Evolutionary conservation across 2,888 invertebrate genomes (phyloP).

Genomic region (Limnephilus rhombicus): DNA sequence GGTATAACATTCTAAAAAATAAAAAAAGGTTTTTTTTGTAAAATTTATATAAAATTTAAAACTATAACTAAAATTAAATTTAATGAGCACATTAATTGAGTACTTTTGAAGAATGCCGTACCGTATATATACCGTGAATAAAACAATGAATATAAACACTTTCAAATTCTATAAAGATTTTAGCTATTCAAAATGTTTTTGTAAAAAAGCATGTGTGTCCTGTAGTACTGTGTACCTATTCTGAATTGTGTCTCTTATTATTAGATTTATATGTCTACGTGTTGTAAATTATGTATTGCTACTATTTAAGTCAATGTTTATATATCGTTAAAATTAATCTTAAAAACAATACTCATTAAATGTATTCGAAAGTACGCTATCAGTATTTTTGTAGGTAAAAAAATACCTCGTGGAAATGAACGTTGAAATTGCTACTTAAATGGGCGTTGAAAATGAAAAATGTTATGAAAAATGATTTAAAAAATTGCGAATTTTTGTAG

Average conservation of each 20-base stretch:
- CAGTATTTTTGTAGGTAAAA: conserved; percentile 62
- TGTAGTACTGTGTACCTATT: neutral
- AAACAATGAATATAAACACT: neutral
- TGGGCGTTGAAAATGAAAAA: neutral
- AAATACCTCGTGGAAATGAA: conserved; percentile 35
- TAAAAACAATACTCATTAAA: conserved; percentile 61
- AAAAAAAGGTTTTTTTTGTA: no score
- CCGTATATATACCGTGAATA: neutral
- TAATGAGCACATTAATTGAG: neutral
- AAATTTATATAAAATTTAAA: neutral
- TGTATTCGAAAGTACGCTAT: conserved; percentile 57
- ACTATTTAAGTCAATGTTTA: conserved; percentile 53
- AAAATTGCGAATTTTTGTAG: conserved; percentile 22
- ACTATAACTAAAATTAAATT: neutral
- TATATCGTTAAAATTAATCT: conserved; percentile 48
- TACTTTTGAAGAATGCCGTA: neutral
- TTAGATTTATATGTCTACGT: conserved; percentile 51
- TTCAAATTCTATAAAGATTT: neutral
- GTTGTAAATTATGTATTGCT: conserved; percentile 61
- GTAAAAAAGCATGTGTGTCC: neutral
- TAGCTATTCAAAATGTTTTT: neutral
- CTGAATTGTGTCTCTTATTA: conserved; percentile 46
- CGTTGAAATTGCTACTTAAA: conserved; percentile 27
- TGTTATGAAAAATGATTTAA: neutral
- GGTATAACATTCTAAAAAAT: no score